Evolutionary conservation across 2,113 vertebrate genomes (phyloP).

Genomic region (Papio anubis): DNA sequence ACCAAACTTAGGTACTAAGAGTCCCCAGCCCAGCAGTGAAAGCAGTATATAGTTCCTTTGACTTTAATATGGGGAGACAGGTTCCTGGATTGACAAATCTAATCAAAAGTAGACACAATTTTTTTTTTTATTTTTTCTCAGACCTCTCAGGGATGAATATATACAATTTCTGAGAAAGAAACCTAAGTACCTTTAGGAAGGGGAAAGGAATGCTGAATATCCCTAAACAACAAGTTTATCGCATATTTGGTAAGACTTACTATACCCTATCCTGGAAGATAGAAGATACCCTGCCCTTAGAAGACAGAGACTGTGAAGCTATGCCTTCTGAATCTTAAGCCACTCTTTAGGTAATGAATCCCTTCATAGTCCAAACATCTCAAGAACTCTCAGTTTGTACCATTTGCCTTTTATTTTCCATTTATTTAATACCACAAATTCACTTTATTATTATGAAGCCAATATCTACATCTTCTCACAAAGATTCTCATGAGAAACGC

Average conservation of each 20-base stretch:
- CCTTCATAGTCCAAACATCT: not conserved
- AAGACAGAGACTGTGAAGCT: not conserved
- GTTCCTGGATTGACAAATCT: not conserved
- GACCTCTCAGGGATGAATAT: too few relatives aligned
- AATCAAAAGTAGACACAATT: not conserved
- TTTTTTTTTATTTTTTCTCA: not conserved
- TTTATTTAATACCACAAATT: not conserved
- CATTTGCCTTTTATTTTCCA: not conserved
- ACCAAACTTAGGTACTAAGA: not conserved
- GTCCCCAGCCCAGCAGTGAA: not conserved
- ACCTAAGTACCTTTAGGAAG: not conserved
- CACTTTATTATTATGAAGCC: not conserved
- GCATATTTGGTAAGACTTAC: not conserved
- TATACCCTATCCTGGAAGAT: not conserved
- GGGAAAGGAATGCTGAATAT: not conserved
- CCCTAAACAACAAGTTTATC: not conserved
- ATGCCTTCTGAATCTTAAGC: slow-evolving; percentile 6
- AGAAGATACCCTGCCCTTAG: not conserved
- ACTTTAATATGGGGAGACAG: not conserved
- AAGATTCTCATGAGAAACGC: not conserved
- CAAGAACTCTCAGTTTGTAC: not conserved
- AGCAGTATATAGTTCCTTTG: not conserved
- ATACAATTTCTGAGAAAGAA: not conserved
- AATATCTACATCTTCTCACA: not conserved
- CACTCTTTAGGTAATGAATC: not conserved